Evolutionary conservation across 2,113 vertebrate species (phyloP).

Genomic region (Bos indicus): DNA sequence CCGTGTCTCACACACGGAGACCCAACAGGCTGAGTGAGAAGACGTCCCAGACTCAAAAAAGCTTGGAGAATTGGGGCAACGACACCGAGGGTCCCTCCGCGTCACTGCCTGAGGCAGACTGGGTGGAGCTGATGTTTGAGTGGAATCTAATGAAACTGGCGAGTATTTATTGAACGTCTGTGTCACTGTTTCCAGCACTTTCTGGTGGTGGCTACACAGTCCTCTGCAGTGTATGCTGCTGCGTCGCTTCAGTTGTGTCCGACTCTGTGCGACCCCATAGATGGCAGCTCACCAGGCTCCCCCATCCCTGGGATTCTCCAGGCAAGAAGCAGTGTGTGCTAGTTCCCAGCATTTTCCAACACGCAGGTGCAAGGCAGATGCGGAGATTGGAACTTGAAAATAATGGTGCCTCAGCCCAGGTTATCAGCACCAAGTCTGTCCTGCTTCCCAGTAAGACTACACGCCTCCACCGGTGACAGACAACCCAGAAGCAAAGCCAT

Average conservation of each 20-base stretch:
- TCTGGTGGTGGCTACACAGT: not conserved
- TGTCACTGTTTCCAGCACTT: slow-evolving; percentile 26
- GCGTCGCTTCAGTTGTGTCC: too few relatives aligned
- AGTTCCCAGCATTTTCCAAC: not conserved
- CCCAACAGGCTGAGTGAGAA: not conserved
- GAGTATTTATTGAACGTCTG: not conserved
- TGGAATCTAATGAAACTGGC: slow-evolving; percentile 32
- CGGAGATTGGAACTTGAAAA: rapidly evolving
- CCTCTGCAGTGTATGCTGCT: too few relatives aligned
- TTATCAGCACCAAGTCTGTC: not conserved
- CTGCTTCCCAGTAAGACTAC: rapidly evolving
- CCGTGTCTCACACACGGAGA: not conserved
- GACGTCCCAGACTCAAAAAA: not conserved
- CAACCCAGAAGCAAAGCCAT: rapidly evolving
- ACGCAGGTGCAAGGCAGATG: not conserved
- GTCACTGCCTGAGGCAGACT: not conserved
- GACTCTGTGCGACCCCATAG: too few relatives aligned
- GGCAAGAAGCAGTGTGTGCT: not conserved
- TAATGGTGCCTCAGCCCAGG: too few relatives aligned
- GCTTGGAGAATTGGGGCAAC: not conserved
- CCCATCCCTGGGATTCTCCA: too few relatives aligned
- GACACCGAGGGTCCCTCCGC: not conserved
- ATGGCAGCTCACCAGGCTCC: too few relatives aligned
- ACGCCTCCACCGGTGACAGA: rapidly evolving
- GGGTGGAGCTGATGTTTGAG: not conserved